Evolutionary conservation across 2,797 vertebrate genomes (phyloP), one percentile per base, ranked within the genome.

Genomic region (Lepilemur septentrionalis): DNA sequence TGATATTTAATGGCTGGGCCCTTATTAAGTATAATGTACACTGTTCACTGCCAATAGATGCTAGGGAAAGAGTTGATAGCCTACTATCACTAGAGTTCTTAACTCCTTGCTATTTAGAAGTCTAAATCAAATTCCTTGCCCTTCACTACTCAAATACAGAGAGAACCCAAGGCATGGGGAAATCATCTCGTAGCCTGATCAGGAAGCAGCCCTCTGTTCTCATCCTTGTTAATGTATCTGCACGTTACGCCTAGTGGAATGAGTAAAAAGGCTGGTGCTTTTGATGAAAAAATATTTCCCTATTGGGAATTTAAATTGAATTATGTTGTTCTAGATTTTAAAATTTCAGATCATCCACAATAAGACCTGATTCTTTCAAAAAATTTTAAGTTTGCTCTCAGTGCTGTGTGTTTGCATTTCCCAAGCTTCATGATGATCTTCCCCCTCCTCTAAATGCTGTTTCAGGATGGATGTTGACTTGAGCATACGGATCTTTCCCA

Each of bases 391-490:
- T 52, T 86, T 88, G 11, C 75, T 69, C 73, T 88, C 55, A 80
- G 10, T 17, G 35, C 32, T 75, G 7, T 32, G 3, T 22, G 20
- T 84, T 80, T 35, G 46, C 20, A 59, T 70, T 94, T 22, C 61
- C n/a, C 43, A 92, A 76, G 38, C 50, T 95, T 95, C 22, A 38
- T 30, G 79, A 70, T 91, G 70, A 50, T 59, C 41, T 92, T 86
- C 1, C 2, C 20, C 12, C 30, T 86, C 72, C 84, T 59, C 82
- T 95, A 69, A 93, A 89, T 20, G 23, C 41, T 46, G 79, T 81
- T 94, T 95, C 48, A 81, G 43, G 35, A 82, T 7, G 38, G 73
- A 79, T 30, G 43, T 6, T 91, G 48, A 94, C 23, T 17, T 86
- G 65, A 63, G 5, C 57, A 65, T 55, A 18, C 48, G 59, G 30